These are phyloP conservation scores for Anniella stebbinsi DNA, from an alignment of 2,797 vertebrate species.

Conservation along the genomic window DNA sequence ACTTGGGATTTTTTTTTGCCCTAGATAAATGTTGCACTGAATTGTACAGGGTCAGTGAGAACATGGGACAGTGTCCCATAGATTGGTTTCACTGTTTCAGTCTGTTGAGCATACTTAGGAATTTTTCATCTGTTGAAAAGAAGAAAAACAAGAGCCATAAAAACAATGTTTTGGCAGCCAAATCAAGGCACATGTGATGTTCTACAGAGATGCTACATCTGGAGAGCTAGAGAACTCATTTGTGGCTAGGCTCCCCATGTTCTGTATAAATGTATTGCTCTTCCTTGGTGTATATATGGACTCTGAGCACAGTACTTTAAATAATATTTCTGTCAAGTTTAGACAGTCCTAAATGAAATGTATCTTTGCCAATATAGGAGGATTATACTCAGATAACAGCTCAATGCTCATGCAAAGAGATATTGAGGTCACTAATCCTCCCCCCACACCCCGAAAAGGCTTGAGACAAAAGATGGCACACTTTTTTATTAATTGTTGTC, in stretches of 20 bases:
- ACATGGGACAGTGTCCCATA: background rate
- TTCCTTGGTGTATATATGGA: background rate
- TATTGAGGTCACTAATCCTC: rapidly evolving
- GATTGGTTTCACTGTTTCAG: background rate
- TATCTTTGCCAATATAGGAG: background rate
- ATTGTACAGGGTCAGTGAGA: background rate
- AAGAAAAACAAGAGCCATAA: background rate
- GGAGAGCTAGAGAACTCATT: background rate
- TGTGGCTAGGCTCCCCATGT: background rate
- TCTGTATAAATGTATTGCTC: background rate
- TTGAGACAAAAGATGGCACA: background rate
- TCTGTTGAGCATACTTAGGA: background rate
- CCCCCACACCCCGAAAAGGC: background rate
- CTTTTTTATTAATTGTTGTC: constrained; percentile 29
- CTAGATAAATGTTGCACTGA: background rate
- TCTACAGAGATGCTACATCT: background rate
- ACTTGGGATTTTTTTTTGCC: background rate
- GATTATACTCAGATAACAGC: background rate
- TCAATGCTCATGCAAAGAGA: background rate
- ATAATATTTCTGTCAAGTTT: background rate
- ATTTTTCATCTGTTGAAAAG: background rate
- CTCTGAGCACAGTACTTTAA: background rate
- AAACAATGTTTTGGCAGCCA: background rate
- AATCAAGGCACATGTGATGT: background rate
- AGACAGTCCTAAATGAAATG: background rate